Percentiles rank a stretch among this genome's conserved stretches.
Conservation (phyloP, 1,140 invertebrate genomes). For the Pseudoatta argentina region DNA sequence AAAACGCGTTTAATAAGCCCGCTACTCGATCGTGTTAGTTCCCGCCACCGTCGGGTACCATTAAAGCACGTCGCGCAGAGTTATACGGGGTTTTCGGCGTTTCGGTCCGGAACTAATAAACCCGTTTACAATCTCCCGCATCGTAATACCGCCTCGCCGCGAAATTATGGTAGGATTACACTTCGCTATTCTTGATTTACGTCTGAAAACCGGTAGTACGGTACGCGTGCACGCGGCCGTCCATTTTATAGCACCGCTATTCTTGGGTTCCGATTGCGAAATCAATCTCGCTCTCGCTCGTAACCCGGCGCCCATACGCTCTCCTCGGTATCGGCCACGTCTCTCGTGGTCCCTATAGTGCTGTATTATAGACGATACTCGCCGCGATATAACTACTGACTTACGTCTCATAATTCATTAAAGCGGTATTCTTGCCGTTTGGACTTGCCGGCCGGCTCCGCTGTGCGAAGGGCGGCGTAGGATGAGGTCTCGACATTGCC, state of each 20-base stretch:
- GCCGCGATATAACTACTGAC: constrained; percentile 71
- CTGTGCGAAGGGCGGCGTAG: constrained; percentile 21
- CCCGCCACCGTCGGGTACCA: constrained; percentile 14
- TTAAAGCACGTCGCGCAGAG: constrained; percentile 51
- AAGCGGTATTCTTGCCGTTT: constrained; percentile 63
- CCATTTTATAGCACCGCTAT: constrained; percentile 71
- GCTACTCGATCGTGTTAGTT: constrained; percentile 40
- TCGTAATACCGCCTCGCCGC: constrained; percentile 44
- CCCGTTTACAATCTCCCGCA: constrained; percentile 57
- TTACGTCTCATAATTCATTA: constrained; percentile 76
- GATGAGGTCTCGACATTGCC: neutral
- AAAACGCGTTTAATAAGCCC: constrained; percentile 54
- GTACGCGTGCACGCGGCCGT: neutral
- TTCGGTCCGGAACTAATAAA: constrained; percentile 64
- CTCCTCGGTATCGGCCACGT: constrained; percentile 65
- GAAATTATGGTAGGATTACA: constrained; percentile 69
- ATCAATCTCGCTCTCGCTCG: constrained; percentile 76
- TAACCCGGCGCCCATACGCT: constrained; percentile 69
- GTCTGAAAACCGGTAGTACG: constrained; percentile 71
- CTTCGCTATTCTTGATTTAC: constrained; percentile 74
- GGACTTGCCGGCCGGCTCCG: constrained; percentile 10
- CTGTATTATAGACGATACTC: constrained; percentile 67
- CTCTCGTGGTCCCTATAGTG: constrained; percentile 4
- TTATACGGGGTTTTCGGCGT: constrained; percentile 45
- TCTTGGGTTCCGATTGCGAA: constrained; percentile 77